Percentiles rank a stretch among this genome's conserved stretches.
Conservation (phyloP, 2,797 vertebrate species). For the Synanceia verrucosa region DNA sequence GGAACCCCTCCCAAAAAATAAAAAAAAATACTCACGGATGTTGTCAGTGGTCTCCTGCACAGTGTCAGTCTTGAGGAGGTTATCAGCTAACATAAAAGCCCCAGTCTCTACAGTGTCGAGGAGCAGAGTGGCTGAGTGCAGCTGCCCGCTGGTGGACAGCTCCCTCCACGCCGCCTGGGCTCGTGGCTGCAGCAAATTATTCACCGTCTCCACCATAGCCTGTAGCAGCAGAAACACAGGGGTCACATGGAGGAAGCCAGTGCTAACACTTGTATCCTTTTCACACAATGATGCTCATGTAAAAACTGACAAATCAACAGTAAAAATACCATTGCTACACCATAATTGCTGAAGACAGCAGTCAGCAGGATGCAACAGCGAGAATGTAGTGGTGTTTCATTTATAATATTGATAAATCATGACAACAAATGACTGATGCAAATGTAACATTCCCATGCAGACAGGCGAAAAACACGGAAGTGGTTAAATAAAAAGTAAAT, state of each 20-base stretch:
- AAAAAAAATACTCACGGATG: constrained; percentile 89
- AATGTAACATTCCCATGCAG: constrained; percentile 73
- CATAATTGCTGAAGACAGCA: constrained; percentile 34
- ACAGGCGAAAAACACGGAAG: constrained; percentile 34
- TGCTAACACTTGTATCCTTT: constrained; percentile 22
- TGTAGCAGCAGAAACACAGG: constrained; percentile 71
- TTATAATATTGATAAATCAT: constrained; percentile 64
- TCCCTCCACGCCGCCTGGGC: constrained; percentile 93
- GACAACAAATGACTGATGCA: constrained; percentile 57
- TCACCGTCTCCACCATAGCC: constrained; percentile 99
- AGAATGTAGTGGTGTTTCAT: constrained; percentile 47
- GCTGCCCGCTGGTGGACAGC: constrained; percentile 90
- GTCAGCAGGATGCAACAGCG: constrained; percentile 45
- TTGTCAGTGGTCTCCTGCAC: constrained; percentile 96
- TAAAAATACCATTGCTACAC: constrained; percentile 9
- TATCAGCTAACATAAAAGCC: constrained; percentile 97
- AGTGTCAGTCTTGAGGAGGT: constrained; percentile 98
- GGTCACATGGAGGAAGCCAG: constrained; percentile 54
- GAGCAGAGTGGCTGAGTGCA: constrained; percentile 94
- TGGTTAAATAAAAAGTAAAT: constrained; percentile 18
- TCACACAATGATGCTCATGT: constrained; percentile 24
- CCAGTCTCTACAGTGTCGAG: constrained; percentile 97
- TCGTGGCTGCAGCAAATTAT: constrained; percentile 95
- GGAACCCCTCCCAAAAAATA: not conserved
- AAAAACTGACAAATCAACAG: constrained; percentile 35